Evolutionary conservation across 2,888 invertebrate genomes (phyloP), one percentile per base, ranked within the genome.

Genomic region (Leucophenga montana): DNA sequence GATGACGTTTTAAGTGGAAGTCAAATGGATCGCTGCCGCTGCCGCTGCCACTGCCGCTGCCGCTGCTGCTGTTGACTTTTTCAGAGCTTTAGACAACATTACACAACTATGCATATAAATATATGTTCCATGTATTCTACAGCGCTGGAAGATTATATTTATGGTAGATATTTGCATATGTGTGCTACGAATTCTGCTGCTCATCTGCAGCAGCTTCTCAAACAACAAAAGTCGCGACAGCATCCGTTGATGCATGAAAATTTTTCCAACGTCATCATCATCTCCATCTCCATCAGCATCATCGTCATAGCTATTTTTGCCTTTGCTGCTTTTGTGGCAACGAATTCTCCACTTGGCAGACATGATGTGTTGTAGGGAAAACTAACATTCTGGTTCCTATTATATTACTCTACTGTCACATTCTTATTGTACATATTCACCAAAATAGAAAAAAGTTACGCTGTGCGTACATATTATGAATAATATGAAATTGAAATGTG

Each of bases 251-350:
- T 80, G 75, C 78, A 84, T 84, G 84, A 84, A 81, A 80, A 79
- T 84, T 82, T 81, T 78, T 14, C 57, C 5, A 31, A 6, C n/a
- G n/a, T 6, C 14, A n/a, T 39, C 84, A 83, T 80, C 84, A 84
- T 80, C 83, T 78, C 84, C 80, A 76, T 74, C 68, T 73, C 84
- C 78, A 82, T 80, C 82, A n/a, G n/a, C n/a, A 80, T 84, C 83
- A 82, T 82, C 76, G 74, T 78, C 72, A 71, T 72, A 78, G 73
- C 59, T 71, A 33, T 72, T 64, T 66, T 71, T 22, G 39, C 31
- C 59, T 54, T 56, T 22, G 44, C 27, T 66, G 27, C 20, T 11
- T 18, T 54, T 66, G 22, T 8, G 3, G 39, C 39, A 5, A 39
- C 27, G 9, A 18, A 20, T 54, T 20, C 20, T 53, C 53, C 2